phyloP scores from a whole-genome alignment of 2,797 vertebrate species.

The Melanotaenia maccullochi region DNA sequence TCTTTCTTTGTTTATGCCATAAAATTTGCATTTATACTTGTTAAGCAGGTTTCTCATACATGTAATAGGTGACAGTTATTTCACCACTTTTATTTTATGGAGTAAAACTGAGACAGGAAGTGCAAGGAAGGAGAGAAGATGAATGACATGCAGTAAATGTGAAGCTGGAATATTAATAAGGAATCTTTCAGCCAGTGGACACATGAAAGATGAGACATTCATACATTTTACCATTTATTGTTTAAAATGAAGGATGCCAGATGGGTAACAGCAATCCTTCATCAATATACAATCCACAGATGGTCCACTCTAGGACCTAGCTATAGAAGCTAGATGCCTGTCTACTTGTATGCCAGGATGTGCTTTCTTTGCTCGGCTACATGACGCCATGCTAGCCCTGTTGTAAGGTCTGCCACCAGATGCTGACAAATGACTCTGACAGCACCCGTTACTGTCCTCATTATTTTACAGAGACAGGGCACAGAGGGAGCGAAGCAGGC shows the following conservation, averaged over 20 bases:
- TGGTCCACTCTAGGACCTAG: neutral
- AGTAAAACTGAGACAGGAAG: neutral
- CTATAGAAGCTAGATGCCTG: conserved; percentile 1
- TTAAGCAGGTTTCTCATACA: neutral
- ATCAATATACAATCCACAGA: neutral
- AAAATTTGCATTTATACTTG: neutral
- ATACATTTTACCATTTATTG: neutral
- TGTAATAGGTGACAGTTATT: neutral
- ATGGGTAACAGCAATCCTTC: neutral
- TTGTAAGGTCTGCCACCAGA: conserved; percentile 28
- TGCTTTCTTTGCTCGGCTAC: conserved; percentile 1
- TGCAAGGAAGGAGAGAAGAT: neutral
- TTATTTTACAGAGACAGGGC: conserved; percentile 70
- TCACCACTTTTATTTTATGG: neutral
- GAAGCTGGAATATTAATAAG: neutral
- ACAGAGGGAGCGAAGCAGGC: conserved; percentile 53
- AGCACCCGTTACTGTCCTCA: conserved; percentile 59
- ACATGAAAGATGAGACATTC: neutral
- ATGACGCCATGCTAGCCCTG: conserved; percentile 20
- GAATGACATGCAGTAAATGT: neutral
- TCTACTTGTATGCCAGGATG: neutral
- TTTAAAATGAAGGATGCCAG: neutral
- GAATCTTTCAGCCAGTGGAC: neutral
- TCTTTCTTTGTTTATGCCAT: too few species aligned
- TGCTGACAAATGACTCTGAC: conserved; percentile 66